These are phyloP conservation scores for Oceanodroma tethys DNA, from an alignment of 2,113 vertebrate species.

Conservation along the genomic window DNA sequence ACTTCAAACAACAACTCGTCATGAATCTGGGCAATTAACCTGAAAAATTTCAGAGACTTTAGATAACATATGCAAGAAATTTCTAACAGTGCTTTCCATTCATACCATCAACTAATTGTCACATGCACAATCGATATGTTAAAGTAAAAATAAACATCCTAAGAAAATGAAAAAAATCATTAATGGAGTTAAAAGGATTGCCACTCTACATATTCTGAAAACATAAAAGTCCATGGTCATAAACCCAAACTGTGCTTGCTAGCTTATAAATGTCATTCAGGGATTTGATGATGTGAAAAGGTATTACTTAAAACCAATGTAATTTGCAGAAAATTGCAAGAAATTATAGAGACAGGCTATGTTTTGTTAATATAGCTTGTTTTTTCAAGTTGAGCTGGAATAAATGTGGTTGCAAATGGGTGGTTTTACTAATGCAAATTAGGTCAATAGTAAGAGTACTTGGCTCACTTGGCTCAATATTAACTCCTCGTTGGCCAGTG, in stretches of 20 bases:
- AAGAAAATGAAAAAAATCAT: neutral
- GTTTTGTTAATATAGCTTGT: neutral
- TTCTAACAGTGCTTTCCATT: neutral
- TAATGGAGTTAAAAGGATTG: neutral
- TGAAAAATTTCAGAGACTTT: slow-evolving; percentile 41
- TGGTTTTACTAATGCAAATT: neutral
- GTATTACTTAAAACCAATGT: neutral
- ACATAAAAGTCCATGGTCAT: neutral
- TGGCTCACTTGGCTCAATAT: neutral
- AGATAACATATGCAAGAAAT: neutral
- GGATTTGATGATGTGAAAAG: neutral
- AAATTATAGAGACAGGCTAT: neutral
- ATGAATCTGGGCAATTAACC: slow-evolving; percentile 90
- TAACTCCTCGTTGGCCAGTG: neutral
- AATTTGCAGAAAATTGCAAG: neutral
- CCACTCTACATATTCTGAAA: neutral
- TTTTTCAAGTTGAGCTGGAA: neutral
- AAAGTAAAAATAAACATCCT: neutral
- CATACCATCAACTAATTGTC: neutral
- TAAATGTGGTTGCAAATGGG: neutral
- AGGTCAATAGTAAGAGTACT: neutral
- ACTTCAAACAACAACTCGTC: slow-evolving; percentile 93
- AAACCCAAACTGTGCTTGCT: neutral
- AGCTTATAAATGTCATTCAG: neutral
- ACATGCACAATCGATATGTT: neutral